phyloP scores from a whole-genome alignment of 2,797 vertebrate species.

The Acanthurus tractus region DNA sequence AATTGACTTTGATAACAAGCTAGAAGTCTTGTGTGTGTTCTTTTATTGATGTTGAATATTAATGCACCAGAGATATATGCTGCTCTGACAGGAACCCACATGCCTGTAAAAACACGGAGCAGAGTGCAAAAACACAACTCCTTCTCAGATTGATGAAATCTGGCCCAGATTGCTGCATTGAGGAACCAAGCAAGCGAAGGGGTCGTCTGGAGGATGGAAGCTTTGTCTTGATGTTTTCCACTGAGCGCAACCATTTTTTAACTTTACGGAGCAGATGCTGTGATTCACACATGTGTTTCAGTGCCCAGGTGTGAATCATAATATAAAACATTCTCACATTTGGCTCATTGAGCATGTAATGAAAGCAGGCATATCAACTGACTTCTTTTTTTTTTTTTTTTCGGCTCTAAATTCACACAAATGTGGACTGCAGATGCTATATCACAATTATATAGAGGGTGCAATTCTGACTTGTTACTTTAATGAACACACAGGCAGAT shows the following conservation, averaged over 20 bases:
- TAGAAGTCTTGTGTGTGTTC: slow-evolving; percentile 44
- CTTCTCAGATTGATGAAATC: background rate
- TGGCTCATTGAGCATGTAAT: slow-evolving; percentile 18
- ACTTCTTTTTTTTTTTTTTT: no score
- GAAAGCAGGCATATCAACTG: background rate
- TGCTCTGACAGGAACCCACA: slow-evolving; percentile 23
- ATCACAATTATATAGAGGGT: background rate
- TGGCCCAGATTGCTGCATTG: background rate
- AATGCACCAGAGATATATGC: slow-evolving; percentile 30
- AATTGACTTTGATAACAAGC: slow-evolving; percentile 72
- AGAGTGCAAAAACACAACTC: background rate
- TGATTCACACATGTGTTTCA: background rate
- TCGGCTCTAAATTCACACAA: background rate
- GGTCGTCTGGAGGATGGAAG: slow-evolving; percentile 9
- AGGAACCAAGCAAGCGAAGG: slow-evolving; percentile 29
- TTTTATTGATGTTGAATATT: slow-evolving; percentile 56
- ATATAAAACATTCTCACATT: slow-evolving; percentile 27
- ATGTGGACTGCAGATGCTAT: background rate
- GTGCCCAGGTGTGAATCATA: slow-evolving; percentile 21
- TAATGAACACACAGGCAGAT: slow-evolving; percentile 6
- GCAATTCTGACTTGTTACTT: background rate
- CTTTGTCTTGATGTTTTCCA: slow-evolving; percentile 37
- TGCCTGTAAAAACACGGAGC: slow-evolving; percentile 22
- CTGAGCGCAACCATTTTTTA: slow-evolving; percentile 23
- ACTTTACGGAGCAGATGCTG: slow-evolving; percentile 42